Percentiles rank a stretch among this genome's conserved stretches.
Conservation (phyloP, 2,113 vertebrate species). For the Genyomyrus donnyi region DNA sequence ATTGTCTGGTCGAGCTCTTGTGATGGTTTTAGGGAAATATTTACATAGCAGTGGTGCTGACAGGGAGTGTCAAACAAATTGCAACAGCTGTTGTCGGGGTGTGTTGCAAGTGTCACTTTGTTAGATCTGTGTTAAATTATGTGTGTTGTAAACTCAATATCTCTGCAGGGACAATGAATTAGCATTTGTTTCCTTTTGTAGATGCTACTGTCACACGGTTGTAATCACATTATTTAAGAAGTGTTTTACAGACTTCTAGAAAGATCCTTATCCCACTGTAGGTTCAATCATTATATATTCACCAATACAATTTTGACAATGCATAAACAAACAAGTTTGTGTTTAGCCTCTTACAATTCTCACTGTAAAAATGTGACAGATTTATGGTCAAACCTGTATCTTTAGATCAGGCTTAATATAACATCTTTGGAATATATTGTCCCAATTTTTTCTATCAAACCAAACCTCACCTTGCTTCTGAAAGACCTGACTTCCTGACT, state of each 20-base stretch:
- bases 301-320: background rate
- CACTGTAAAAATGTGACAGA: background rate
- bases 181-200: background rate
- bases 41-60: background rate
- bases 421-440: background rate
- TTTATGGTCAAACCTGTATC: background rate
- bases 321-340: background rate
- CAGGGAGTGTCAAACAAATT: background rate
- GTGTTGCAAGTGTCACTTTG: background rate
- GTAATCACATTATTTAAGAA: background rate
- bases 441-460: background rate
- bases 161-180: background rate
- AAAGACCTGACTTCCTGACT: background rate
- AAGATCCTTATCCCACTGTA: background rate
- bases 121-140: slow-evolving; percentile 2
- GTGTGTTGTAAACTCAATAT: background rate
- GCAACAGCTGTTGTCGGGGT: background rate
- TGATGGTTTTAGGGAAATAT: background rate
- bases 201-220: background rate
- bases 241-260: background rate
- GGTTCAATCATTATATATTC: background rate
- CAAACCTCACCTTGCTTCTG: background rate
- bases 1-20: background rate
- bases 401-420: background rate
- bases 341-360: background rate